A percentile compares a stretch with the other conserved stretches of the same genome.
phyloP scores from a whole-genome alignment of 2,797 vertebrate genomes.

The Halcyon smyrnensis region DNA sequence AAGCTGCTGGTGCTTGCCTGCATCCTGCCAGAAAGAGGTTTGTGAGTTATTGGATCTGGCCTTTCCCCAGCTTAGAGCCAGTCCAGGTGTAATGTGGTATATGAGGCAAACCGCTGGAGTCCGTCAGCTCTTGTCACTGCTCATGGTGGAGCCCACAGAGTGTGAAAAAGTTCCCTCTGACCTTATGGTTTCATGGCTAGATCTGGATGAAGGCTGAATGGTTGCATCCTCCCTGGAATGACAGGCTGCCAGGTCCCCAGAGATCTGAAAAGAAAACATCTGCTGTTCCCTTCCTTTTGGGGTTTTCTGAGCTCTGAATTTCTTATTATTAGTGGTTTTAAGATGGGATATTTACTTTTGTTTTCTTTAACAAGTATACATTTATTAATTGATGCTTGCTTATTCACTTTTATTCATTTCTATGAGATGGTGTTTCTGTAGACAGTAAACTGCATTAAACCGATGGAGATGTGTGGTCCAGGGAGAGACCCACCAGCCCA shows the following conservation, averaged over 20 bases:
- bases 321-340: not conserved
- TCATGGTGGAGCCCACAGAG: not conserved
- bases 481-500: not conserved
- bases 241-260: not conserved
- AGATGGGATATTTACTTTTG: not conserved
- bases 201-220: not conserved
- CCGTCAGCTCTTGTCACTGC: not conserved
- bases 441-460: not conserved
- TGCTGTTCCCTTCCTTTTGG: not conserved
- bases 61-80: not conserved
- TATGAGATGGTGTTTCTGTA: not conserved
- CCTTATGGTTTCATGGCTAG: not conserved
- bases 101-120: not conserved
- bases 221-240: rapidly evolving
- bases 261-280: not conserved
- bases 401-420: not conserved
- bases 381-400: not conserved
- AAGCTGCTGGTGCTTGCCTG: not conserved
- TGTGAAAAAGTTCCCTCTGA: not conserved
- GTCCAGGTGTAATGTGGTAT: not conserved
- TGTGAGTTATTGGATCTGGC: not conserved
- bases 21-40: not conserved
- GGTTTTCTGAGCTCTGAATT: not conserved
- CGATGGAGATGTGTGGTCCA: not conserved
- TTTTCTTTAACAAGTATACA: not conserved